These are phyloP conservation scores for Drosophila paramelanica DNA, from an alignment of 2,888 invertebrate species.

Conservation along the genomic window DNA sequence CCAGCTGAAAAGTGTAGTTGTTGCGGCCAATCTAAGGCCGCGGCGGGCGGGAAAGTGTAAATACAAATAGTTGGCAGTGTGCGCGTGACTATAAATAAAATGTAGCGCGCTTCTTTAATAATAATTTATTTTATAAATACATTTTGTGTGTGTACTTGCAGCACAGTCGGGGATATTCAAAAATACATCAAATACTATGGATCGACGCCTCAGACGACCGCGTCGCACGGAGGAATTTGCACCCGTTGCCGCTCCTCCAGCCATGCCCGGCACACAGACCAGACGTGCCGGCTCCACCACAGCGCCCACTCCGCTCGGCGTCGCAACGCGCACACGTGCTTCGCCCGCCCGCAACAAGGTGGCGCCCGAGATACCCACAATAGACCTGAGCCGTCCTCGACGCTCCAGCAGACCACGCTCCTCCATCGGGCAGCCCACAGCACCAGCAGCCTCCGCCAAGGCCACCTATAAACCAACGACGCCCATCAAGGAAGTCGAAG, in stretches of 20 bases:
- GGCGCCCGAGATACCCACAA: slow-evolving; percentile 19
- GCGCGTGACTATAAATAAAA: slow-evolving; percentile 67
- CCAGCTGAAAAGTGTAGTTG: slow-evolving; percentile 48
- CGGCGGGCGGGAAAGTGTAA: slow-evolving; percentile 62
- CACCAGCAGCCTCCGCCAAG: slow-evolving; percentile 44
- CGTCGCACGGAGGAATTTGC: slow-evolving; percentile 58
- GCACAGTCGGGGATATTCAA: slow-evolving; percentile 24
- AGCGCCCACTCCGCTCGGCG: slow-evolving; percentile 21
- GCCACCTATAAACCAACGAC: slow-evolving; percentile 63
- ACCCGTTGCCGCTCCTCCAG: slow-evolving; percentile 6
- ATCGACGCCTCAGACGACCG: slow-evolving; percentile 69
- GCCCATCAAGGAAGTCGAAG: slow-evolving; percentile 74
- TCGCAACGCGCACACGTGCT: slow-evolving; percentile 61
- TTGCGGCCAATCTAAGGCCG: slow-evolving; percentile 8
- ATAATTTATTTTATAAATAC: slow-evolving; percentile 40
- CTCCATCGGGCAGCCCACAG: slow-evolving; percentile 73
- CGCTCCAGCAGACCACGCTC: slow-evolving; percentile 86
- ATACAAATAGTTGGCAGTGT: slow-evolving; percentile 32
- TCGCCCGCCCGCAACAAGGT: slow-evolving; percentile 56
- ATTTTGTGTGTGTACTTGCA: slow-evolving; percentile 38
- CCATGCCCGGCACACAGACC: slow-evolving; percentile 32
- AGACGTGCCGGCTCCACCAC: slow-evolving; percentile 48
- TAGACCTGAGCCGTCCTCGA: slow-evolving; percentile 70
- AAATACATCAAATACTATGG: slow-evolving; percentile 41
- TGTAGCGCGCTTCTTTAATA: slow-evolving; percentile 34